phyloP scores from a whole-genome alignment of 2,113 vertebrate species.

The Phrynocephalus versicolor region DNA sequence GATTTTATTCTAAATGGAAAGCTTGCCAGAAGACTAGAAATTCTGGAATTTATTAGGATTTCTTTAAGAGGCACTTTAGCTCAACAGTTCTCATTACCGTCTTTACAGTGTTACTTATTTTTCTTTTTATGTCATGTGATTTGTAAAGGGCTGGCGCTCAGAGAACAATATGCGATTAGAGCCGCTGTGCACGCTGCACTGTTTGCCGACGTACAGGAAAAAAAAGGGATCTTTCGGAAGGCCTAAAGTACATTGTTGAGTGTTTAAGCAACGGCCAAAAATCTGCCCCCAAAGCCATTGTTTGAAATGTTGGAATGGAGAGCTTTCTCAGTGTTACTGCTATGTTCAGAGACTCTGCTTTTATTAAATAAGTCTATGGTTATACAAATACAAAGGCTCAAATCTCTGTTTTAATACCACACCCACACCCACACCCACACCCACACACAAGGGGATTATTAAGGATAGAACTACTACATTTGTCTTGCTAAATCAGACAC shows the following conservation, averaged over 20 bases:
- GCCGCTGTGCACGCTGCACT: conserved; percentile 66
- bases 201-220: conserved; percentile 65
- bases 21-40: conserved; percentile 88
- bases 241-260: conserved; percentile 68
- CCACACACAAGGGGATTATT: conserved; percentile 27
- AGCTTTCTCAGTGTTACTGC: conserved; percentile 24
- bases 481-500: too few relatives aligned
- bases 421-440: conserved; percentile 35
- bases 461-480: not conserved
- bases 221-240: conserved; percentile 63
- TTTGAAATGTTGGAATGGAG: conserved; percentile 65
- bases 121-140: conserved; percentile 85
- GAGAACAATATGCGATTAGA: conserved; percentile 83
- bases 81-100: conserved; percentile 91
- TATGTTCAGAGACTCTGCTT: conserved; percentile 62
- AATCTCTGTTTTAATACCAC: conserved; percentile 55
- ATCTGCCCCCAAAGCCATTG: conserved; percentile 59
- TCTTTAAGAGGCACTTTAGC: conserved; percentile 91
- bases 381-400: conserved; percentile 53
- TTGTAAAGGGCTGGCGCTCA: conserved; percentile 81
- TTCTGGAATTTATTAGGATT: conserved; percentile 91
- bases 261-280: conserved; percentile 53
- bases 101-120: conserved; percentile 84
- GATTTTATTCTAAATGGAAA: conserved; percentile 93
- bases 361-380: conserved; percentile 71